These are phyloP conservation scores for Pica pica DNA, from an alignment of 2,113 vertebrate genomes.

Conservation along the genomic window DNA sequence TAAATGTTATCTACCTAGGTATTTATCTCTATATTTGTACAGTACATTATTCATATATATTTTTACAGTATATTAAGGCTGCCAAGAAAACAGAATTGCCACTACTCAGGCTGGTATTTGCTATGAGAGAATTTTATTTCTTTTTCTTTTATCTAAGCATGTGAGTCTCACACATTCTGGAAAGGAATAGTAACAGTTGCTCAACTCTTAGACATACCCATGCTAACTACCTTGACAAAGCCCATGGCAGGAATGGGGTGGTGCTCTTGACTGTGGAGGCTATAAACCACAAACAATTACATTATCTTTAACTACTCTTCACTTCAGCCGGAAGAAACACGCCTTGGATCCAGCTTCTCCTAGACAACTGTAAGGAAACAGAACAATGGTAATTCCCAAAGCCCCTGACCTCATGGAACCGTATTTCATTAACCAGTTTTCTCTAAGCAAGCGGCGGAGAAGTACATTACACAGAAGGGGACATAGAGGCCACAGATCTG, in stretches of 20 bases:
- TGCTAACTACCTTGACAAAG: not conserved
- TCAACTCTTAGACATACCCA: not conserved
- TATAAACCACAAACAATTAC: not conserved
- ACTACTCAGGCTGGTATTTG: not conserved
- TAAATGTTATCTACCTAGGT: not conserved
- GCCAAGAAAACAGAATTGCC: not conserved
- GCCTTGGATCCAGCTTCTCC: not conserved
- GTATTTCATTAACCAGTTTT: not conserved
- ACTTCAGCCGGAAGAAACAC: not conserved
- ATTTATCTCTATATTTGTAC: not conserved
- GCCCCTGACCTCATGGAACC: not conserved
- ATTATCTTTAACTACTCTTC: not conserved
- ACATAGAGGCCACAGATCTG: not conserved
- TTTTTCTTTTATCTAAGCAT: not conserved
- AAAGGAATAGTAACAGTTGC: not conserved
- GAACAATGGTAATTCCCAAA: not conserved
- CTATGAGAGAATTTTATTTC: not conserved
- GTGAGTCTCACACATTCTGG: not conserved
- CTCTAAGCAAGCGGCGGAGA: not conserved
- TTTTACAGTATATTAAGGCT: not conserved
- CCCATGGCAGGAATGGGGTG: not conserved
- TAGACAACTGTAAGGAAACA: not conserved
- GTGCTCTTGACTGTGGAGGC: not conserved
- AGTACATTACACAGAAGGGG: not conserved
- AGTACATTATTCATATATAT: not conserved